Conservation (phyloP, 1,140 invertebrate species). For the Heterodera carotae region DNA sequence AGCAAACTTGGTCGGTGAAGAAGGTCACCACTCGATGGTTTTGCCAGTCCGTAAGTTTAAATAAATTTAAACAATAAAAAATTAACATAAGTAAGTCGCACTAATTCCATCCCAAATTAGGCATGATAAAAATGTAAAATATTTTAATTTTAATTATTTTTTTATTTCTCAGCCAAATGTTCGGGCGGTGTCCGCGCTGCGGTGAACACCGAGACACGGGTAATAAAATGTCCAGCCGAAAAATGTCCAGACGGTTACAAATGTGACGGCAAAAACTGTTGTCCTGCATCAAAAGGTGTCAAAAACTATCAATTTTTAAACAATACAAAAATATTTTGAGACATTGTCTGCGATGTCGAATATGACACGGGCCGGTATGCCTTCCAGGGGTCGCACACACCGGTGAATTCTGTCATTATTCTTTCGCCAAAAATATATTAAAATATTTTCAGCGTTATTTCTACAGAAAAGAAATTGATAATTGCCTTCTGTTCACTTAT, state of each 20-base stretch:
- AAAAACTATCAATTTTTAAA: neutral
- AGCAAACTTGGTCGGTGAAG: neutral
- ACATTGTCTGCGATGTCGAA: conserved; percentile 53
- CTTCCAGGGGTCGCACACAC: conserved; percentile 51
- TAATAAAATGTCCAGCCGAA: conserved; percentile 39
- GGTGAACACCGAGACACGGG: conserved; percentile 42
- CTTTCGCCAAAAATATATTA: neutral
- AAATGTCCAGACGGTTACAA: conserved; percentile 57
- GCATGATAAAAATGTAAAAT: too few relatives aligned
- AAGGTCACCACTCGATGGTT: conserved; percentile 40
- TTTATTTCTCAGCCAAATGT: conserved; percentile 53
- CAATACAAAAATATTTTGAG: conserved; percentile 40
- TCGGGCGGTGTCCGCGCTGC: conserved; percentile 57
- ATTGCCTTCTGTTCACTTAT: conserved; percentile 64
- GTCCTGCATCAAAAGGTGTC: conserved; percentile 60
- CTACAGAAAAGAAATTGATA: conserved; percentile 55
- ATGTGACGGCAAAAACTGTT: conserved; percentile 57
- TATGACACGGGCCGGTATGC: conserved; percentile 63
- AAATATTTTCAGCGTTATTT: conserved; percentile 47
- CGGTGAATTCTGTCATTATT: conserved; percentile 59
- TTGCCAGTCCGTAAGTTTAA: conserved; percentile 50
- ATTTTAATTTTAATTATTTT: conserved; percentile 20
- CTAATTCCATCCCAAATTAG: neutral
- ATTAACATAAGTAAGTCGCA: conserved; percentile 23
- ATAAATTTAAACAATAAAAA: neutral